These are phyloP conservation scores for Andrena praecox DNA, from an alignment of 2,888 invertebrate genomes.

Conservation along the genomic window DNA sequence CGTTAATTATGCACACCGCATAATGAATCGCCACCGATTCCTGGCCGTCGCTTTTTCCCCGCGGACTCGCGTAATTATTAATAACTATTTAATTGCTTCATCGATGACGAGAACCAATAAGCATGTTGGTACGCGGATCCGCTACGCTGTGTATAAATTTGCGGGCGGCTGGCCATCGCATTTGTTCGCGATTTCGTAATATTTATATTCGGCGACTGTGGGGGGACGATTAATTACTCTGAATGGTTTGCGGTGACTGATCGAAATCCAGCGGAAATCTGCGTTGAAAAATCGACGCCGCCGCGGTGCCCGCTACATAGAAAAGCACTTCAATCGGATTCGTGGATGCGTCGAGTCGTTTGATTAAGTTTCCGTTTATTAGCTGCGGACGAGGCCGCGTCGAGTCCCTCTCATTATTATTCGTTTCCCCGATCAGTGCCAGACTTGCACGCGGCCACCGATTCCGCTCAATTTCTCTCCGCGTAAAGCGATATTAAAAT, in stretches of 20 bases:
- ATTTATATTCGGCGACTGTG: conserved; percentile 36
- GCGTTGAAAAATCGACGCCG: conserved; percentile 60
- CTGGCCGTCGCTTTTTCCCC: background rate
- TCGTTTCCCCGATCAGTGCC: conserved; percentile 37
- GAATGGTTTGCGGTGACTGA: conserved; percentile 44
- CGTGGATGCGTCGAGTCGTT: conserved; percentile 59
- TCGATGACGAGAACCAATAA: conserved; percentile 20
- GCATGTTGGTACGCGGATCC: background rate
- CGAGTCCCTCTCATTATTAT: conserved; percentile 42
- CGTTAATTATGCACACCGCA: background rate
- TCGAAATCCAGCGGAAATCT: conserved; percentile 52
- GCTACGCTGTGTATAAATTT: conserved; percentile 15
- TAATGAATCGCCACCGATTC: conserved; percentile 15
- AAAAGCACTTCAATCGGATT: conserved; percentile 76
- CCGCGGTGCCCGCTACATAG: conserved; percentile 70
- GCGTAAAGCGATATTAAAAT: conserved; percentile 37
- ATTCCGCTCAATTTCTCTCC: conserved; percentile 29
- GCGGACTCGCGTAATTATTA: conserved; percentile 30
- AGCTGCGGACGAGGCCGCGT: conserved; percentile 37
- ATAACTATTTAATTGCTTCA: conserved; percentile 47
- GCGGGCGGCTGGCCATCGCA: conserved; percentile 17
- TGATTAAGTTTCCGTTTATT: conserved; percentile 65
- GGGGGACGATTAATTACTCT: conserved; percentile 59
- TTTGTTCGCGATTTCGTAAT: conserved; percentile 47
- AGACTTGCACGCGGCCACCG: conserved; percentile 36